Percentiles rank a stretch among this genome's conserved stretches.
Conservation (phyloP, 1,140 invertebrate genomes). For the Scylla paramamosain region DNA sequence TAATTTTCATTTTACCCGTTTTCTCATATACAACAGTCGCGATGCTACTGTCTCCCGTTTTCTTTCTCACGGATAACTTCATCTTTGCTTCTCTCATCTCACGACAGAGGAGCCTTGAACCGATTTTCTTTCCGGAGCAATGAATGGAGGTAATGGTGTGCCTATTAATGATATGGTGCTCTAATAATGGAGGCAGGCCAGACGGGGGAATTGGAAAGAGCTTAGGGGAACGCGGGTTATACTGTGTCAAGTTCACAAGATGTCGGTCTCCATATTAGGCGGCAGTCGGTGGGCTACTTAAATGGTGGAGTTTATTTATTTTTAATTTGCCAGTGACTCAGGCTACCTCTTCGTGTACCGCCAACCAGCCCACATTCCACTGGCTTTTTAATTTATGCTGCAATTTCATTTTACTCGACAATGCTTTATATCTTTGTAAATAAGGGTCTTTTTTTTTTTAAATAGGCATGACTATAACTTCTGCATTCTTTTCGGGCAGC, state of each 20-base stretch:
- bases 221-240: neutral
- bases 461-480: neutral
- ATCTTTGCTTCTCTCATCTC: neutral
- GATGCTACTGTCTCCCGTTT: too few species aligned
- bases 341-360: neutral
- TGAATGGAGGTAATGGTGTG: too few species aligned
- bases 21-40: neutral
- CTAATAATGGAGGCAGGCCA: neutral
- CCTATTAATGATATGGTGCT: neutral
- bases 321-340: neutral
- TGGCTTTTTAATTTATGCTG: neutral
- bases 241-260: neutral
- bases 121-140: neutral
- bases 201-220: neutral
- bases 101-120: neutral
- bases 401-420: conserved; percentile 1
- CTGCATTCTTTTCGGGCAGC: neutral
- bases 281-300: neutral
- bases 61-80: too few species aligned
- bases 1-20: neutral
- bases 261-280: neutral
- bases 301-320: neutral
- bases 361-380: neutral
- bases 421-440: neutral
- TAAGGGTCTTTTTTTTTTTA: neutral